Evolutionary conservation across 2,113 vertebrate species (phyloP).

Genomic region (Eulemur rufifrons): DNA sequence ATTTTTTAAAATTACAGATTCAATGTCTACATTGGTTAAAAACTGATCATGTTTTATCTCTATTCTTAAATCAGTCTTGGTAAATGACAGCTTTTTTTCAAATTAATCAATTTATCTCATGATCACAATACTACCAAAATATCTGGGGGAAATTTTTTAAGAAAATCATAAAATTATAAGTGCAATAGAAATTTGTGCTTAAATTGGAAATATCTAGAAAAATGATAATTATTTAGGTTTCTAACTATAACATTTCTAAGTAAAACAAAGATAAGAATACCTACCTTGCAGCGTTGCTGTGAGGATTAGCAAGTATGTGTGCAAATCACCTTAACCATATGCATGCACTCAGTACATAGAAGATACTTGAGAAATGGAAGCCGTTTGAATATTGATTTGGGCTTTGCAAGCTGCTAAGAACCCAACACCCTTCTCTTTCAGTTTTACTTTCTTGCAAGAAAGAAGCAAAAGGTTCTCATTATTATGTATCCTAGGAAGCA

Average conservation of each 20-base stretch:
- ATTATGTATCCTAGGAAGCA: not conserved
- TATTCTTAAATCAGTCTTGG: not conserved
- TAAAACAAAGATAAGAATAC: not conserved
- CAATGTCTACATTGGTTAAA: slow-evolving; percentile 5
- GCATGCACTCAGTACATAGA: not conserved
- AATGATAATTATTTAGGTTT: not conserved
- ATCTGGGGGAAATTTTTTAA: not conserved
- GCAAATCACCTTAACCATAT: not conserved
- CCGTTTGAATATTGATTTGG: not conserved
- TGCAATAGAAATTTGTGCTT: not conserved
- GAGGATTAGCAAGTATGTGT: not conserved
- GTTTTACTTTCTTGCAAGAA: not conserved
- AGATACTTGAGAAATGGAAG: not conserved
- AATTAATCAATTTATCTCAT: not conserved
- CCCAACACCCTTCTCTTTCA: not conserved
- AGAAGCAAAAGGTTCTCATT: not conserved
- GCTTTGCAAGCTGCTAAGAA: not conserved
- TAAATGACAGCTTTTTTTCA: not conserved
- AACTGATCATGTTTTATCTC: not conserved
- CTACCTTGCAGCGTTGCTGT: not conserved
- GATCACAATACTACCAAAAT: not conserved
- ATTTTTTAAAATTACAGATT: not conserved
- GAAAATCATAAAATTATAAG: not conserved
- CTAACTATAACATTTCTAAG: not conserved
- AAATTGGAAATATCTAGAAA: not conserved